These are phyloP conservation scores for Spinus olivaceus DNA, from an alignment of 2,797 vertebrate genomes.

Conservation along the genomic window DNA sequence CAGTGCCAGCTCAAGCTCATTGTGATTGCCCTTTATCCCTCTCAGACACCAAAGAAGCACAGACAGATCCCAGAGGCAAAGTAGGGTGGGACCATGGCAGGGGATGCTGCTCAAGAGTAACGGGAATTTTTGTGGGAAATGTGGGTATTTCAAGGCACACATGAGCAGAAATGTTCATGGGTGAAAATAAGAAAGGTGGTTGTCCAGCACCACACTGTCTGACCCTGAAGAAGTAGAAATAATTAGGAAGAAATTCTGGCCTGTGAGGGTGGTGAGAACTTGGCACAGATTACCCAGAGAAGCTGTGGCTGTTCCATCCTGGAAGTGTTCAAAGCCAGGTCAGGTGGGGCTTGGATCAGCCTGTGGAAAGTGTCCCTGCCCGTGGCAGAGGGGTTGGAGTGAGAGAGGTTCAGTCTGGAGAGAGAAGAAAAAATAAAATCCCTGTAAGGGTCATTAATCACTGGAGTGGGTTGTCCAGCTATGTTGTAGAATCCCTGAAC, in stretches of 20 bases:
- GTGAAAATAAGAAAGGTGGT: not conserved
- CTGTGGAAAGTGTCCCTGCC: not conserved
- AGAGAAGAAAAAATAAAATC: not conserved
- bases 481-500: not conserved
- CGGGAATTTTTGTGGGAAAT: not conserved
- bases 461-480: not conserved
- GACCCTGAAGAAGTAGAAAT: not conserved
- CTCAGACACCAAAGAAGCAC: not conserved
- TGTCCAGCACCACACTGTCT: not conserved
- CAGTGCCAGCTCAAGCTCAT: no score
- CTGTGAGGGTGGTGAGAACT: not conserved
- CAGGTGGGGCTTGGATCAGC: not conserved
- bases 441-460: not conserved
- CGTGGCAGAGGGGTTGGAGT: not conserved
- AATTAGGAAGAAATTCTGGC: not conserved
- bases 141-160: not conserved
- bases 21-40: accelerated
- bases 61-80: not conserved
- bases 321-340: not conserved
- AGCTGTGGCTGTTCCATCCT: not conserved
- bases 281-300: not conserved
- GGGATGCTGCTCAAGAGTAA: not conserved
- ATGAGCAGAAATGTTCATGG: not conserved
- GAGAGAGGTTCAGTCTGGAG: not conserved
- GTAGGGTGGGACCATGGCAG: not conserved